Conservation (phyloP, 1,140 invertebrate genomes). For the Papilio aristodemus region DNA sequence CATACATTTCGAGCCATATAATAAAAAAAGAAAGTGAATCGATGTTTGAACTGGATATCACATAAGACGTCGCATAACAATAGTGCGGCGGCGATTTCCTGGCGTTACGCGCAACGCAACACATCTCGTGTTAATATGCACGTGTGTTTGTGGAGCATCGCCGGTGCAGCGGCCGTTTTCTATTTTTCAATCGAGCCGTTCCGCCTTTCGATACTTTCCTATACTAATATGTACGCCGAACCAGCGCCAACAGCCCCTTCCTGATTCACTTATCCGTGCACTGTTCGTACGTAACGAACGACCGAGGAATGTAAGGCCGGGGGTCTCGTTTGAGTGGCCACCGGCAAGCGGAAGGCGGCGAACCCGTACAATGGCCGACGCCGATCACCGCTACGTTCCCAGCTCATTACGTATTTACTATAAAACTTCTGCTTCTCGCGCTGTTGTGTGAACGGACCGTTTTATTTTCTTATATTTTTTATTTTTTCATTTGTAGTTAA, state of each 20-base stretch:
- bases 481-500: constrained; percentile 31
- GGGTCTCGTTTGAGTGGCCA: constrained; percentile 54
- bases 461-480: constrained; percentile 31
- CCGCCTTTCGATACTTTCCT: constrained; percentile 76
- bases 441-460: constrained; percentile 31
- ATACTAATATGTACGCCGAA: constrained; percentile 55
- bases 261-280: constrained; percentile 43
- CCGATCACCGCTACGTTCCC: constrained; percentile 67
- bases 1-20: not conserved
- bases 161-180: constrained; percentile 54
- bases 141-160: constrained; percentile 46
- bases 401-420: constrained; percentile 75
- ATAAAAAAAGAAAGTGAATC: constrained; percentile 4
- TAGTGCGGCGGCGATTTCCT: constrained; percentile 41
- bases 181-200: constrained; percentile 74
- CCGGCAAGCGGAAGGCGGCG: constrained; percentile 65
- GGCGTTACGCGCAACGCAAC: constrained; percentile 22
- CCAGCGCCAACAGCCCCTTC: constrained; percentile 51
- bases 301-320: constrained; percentile 49
- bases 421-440: constrained; percentile 51
- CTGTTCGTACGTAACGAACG: constrained; percentile 47
- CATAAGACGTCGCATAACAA: constrained; percentile 28
- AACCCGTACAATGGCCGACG: constrained; percentile 69
- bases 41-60: constrained; percentile 12
- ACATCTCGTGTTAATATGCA: constrained; percentile 35